Conservation (phyloP, 2,797 vertebrate species). For the Propithecus perrieri region DNA sequence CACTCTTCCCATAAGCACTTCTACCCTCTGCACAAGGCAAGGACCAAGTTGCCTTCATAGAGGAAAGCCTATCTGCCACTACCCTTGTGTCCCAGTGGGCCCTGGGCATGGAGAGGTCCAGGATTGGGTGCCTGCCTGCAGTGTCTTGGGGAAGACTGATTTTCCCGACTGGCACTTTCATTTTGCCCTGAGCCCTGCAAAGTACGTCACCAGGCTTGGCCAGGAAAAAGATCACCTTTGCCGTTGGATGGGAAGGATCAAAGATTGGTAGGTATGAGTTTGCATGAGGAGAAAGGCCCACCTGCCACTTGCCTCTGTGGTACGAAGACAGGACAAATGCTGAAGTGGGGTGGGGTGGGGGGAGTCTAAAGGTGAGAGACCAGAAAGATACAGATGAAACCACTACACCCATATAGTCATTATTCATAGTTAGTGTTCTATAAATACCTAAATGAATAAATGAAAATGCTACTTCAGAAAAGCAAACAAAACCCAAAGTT, state of each 20-base stretch:
- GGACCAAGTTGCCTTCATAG: too few species aligned
- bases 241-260: not conserved
- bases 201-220: not conserved
- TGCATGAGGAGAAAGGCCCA: not conserved
- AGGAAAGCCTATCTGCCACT: not conserved
- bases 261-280: not conserved
- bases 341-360: not conserved
- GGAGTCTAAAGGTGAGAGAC: not conserved
- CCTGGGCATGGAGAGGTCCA: too few species aligned
- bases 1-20: not conserved
- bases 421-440: not conserved
- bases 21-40: not conserved
- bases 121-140: not conserved
- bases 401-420: too few species aligned
- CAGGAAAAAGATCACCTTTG: not conserved
- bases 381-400: not conserved
- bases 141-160: not conserved
- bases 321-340: not conserved
- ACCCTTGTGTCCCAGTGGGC: rapidly evolving
- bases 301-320: not conserved
- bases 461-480: not conserved
- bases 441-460: not conserved
- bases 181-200: not conserved
- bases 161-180: not conserved
- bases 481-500: too few species aligned